Base-by-base conservation (phyloP, 2,888 invertebrate species). In the Apodemia mormo region DNA sequence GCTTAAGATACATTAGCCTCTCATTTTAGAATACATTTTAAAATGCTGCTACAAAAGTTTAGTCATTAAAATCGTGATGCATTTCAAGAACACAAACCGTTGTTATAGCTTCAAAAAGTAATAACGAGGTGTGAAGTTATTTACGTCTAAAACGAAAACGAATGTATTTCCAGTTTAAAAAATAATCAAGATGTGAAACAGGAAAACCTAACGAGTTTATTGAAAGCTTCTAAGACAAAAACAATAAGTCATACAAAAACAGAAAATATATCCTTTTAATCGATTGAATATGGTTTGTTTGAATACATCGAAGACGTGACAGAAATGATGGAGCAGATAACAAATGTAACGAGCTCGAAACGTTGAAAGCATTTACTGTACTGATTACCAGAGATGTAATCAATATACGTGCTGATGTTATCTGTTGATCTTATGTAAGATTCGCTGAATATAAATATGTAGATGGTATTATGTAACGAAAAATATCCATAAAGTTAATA, bases 321-420 rank as follows among this genome's bases (percentile, higher is more conserved):
- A 74, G 58, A 73, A 75, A 75, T 70, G 78, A 77, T 76, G 74
- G 72, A 72, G 72, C 68, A 70, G 78, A 78, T 80, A 78, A 77
- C 67, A 76, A 77, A 80, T 79, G 76, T 80, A 81, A 85, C 82
- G 82, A 78, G 79, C 77, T 80, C 72, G 75, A 76, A 77, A 79
- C 80, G 80, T 74, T 78, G 79, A 81, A 85, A 83, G 77, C 79
- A 82, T 83, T 72, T 69, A 70, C 68, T 54, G 65, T 73, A 56
- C 76, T 84, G 84, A 86, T 64, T 65, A 29, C 45, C 3, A 52
- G 68, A 75, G 86, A 87, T 87, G 85, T 84, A 80, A 83, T 83
- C 83, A 79, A 79, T 80, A 82, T 81, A 84, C 81, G 81, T 81
- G 78, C 78, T 75, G 84, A 86, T 86, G 79, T 77, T 79, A 85